These are phyloP conservation scores for Stylophora pistillata DNA, from an alignment of 64 coral and sea anemone species.

Conservation along the genomic window DNA sequence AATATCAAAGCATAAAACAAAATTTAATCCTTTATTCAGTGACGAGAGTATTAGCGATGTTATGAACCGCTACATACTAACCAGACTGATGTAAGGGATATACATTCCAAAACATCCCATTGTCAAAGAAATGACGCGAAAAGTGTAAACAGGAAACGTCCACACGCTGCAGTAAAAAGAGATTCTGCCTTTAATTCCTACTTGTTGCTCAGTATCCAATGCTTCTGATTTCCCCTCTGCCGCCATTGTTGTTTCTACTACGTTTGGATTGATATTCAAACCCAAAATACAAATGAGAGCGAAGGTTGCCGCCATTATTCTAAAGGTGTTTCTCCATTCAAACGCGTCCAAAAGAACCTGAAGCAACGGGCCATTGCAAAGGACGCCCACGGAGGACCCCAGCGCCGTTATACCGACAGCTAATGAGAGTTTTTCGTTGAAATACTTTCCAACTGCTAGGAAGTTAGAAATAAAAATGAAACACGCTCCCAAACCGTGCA, in stretches of 20 bases:
- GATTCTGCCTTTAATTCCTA: background rate
- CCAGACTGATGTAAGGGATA: constrained; percentile 29
- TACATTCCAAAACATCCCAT: constrained; percentile 21
- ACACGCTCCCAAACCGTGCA: constrained; percentile 29
- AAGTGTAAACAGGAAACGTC: constrained; percentile 7
- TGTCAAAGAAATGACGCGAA: constrained; percentile 2
- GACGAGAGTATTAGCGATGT: too few species aligned
- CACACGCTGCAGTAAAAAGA: constrained; percentile 50
- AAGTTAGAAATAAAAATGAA: background rate
- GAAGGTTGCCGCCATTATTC: constrained; percentile 9
- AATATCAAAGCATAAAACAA: too few species aligned
- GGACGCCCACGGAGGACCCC: constrained; percentile 28
- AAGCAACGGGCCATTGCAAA: constrained; percentile 13
- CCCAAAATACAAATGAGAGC: background rate
- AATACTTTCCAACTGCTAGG: constrained; percentile 44
- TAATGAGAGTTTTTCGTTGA: constrained; percentile 20
- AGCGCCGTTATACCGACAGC: constrained; percentile 26
- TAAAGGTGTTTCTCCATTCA: constrained; percentile 31
- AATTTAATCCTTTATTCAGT: too few species aligned
- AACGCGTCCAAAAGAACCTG: constrained; percentile 38
- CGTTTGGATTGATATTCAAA: constrained; percentile 1
- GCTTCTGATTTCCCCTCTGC: background rate
- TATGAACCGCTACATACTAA: background rate
- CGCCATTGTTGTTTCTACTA: background rate
- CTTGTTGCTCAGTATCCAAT: too few species aligned